Evolutionary conservation across 2,797 vertebrate genomes (phyloP).

Genomic region (Odontamblyopus rebecca): DNA sequence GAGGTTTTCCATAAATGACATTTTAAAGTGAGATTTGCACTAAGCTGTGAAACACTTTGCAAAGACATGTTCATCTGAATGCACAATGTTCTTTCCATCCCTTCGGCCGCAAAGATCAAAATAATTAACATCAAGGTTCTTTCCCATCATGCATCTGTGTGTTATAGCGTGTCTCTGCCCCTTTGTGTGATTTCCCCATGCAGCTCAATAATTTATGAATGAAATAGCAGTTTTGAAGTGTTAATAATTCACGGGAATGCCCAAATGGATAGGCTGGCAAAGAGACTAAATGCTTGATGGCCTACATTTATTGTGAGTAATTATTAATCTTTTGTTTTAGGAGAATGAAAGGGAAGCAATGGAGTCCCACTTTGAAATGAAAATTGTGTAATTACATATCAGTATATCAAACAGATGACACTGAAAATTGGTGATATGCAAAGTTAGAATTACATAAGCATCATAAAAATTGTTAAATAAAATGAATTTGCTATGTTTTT

Average conservation of each 20-base stretch:
- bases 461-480: too few species aligned
- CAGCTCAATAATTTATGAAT: slow-evolving; percentile 85
- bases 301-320: slow-evolving; percentile 73
- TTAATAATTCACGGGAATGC: slow-evolving; percentile 84
- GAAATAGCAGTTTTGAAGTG: slow-evolving; percentile 80
- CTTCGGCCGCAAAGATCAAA: slow-evolving; percentile 38
- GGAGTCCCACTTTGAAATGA: slow-evolving; percentile 28
- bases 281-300: slow-evolving; percentile 81
- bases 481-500: too few species aligned
- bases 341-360: slow-evolving; percentile 42
- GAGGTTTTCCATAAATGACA: slow-evolving; percentile 30
- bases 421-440: background rate
- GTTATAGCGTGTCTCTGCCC: slow-evolving; percentile 52
- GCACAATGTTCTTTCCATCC: slow-evolving; percentile 39
- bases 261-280: slow-evolving; percentile 67
- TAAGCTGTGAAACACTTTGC: slow-evolving; percentile 18
- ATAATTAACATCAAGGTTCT: slow-evolving; percentile 50
- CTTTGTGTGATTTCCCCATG: slow-evolving; percentile 56
- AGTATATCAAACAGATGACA: slow-evolving; percentile 1
- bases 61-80: slow-evolving; percentile 38
- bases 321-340: slow-evolving; percentile 76
- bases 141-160: slow-evolving; percentile 36
- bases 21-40: slow-evolving; percentile 53
- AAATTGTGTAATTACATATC: slow-evolving; percentile 34
- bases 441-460: background rate